A percentile compares a stretch with the other conserved stretches of the same genome.
Conservation (phyloP, 2,797 vertebrate species). For the Spinus olivaceus region DNA sequence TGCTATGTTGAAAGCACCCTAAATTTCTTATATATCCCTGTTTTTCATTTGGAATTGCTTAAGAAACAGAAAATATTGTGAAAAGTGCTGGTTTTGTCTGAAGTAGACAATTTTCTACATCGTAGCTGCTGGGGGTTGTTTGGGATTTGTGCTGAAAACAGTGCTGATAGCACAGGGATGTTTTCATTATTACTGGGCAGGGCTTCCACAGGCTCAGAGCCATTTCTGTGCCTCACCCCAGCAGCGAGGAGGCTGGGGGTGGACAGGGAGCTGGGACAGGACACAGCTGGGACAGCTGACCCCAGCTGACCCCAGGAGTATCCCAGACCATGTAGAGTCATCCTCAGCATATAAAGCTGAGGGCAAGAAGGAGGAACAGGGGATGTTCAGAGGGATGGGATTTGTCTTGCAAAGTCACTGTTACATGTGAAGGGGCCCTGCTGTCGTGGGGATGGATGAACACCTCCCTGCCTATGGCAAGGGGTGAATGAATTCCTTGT, state of each 20-base stretch:
- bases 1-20: not conserved
- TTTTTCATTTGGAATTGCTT: constrained; percentile 46
- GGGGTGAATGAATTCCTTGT: not conserved
- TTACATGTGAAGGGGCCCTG: fast-evolving
- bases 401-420: not conserved
- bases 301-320: not conserved
- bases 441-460: not conserved
- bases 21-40: constrained; percentile 19
- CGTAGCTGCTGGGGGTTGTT: not conserved
- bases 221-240: not conserved
- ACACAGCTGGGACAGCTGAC: not conserved
- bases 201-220: not conserved
- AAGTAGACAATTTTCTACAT: not conserved
- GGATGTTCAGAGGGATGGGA: fast-evolving
- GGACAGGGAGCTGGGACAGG: not conserved
- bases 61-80: constrained; percentile 27
- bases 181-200: not conserved
- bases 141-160: not conserved
- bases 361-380: not conserved
- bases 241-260: not conserved
- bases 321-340: not conserved
- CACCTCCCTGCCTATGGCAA: no score
- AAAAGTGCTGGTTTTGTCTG: not conserved
- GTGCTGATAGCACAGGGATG: not conserved
- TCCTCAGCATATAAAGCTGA: not conserved